Base-by-base conservation (phyloP, 1,140 invertebrate species). In the Acromyrmex heyeri region DNA sequence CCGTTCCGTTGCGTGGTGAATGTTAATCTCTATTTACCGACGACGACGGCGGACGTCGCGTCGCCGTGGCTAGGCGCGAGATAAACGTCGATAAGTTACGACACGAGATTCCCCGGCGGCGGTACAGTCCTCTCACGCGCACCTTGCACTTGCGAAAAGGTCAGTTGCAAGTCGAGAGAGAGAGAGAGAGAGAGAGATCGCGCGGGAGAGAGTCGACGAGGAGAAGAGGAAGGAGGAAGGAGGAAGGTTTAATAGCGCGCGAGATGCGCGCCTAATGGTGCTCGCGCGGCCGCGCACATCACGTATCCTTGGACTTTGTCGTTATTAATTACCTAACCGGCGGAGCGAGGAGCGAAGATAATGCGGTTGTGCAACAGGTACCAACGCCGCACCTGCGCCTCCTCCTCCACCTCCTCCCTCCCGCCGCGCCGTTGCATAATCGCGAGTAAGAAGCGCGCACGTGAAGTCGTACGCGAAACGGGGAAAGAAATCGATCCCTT, bases 281-380 rank as follows among this genome's bases (percentile, higher is more conserved):
- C 85, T 61, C 77, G 77, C 73, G 85, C 76, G 82, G 67, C 81
- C 61, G 86, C 91, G 86, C 81, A 64, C 87, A 83, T 90, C 88
- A 79, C 90, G 88, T 92, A 94, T 95, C 93, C 94, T 95, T 95
- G 94, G 94, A 95, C 94, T 94, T 93, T 94, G 93, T 93, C 92
- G 91, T 94, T 93, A 95, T 95, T 95, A 95, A 94, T 95, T 95
- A 95, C 92, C 93, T 92, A 94, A 94, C 93, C 94, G 94, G 91
- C 91, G 93, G 93, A 94, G 94, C 92, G 92, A 94, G 91, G 92
- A 94, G 93, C 92, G 92, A 94, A 94, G 94, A 94, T 94, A 94
- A 94, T 90, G 91, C 90, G 88, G 89, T 95, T 95, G 93, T 93
- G 94, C 94, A 95, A 95, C 93, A 95, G 94, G 94, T 94, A 94